These are phyloP conservation scores for Euura lappo DNA, from an alignment of 1,140 invertebrate genomes.

Conservation along the genomic window DNA sequence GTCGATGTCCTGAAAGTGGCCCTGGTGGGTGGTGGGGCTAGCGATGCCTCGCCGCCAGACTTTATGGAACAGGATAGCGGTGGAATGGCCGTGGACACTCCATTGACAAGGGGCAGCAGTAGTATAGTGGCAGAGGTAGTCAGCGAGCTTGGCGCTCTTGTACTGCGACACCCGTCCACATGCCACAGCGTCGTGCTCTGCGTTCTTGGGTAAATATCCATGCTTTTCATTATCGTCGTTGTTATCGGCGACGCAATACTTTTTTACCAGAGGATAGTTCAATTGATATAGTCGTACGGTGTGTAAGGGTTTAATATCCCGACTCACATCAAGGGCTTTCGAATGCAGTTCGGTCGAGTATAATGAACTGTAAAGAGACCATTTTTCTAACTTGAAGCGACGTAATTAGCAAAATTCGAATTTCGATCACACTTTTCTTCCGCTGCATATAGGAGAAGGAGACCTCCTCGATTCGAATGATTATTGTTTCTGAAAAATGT, in stretches of 20 bases:
- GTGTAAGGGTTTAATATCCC: no score
- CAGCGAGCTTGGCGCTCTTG: slow-evolving; percentile 74
- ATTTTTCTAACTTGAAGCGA: no score
- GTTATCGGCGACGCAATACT: not conserved
- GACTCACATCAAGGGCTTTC: no score
- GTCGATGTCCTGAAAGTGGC: slow-evolving; percentile 80
- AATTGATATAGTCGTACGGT: no score
- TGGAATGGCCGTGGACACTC: slow-evolving; percentile 67
- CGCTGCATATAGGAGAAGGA: no score
- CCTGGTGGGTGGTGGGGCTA: slow-evolving; percentile 62
- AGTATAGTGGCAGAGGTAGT: slow-evolving; percentile 70
- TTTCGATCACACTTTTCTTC: no score
- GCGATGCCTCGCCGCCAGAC: slow-evolving; percentile 57
- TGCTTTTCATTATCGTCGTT: not conserved
- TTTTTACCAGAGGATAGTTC: not conserved
- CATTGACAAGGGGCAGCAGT: slow-evolving; percentile 61
- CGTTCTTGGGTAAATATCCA: slow-evolving; percentile 61
- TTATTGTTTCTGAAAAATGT: slow-evolving; percentile 35
- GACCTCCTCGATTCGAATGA: not conserved
- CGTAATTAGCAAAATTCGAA: no score
- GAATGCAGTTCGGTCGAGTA: no score
- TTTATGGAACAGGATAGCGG: slow-evolving; percentile 72
- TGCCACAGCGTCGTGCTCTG: slow-evolving; percentile 70
- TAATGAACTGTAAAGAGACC: no score
- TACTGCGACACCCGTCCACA: slow-evolving; percentile 70